Conservation (phyloP, 1,140 invertebrate species). For the Araneus ventricosus region DNA sequence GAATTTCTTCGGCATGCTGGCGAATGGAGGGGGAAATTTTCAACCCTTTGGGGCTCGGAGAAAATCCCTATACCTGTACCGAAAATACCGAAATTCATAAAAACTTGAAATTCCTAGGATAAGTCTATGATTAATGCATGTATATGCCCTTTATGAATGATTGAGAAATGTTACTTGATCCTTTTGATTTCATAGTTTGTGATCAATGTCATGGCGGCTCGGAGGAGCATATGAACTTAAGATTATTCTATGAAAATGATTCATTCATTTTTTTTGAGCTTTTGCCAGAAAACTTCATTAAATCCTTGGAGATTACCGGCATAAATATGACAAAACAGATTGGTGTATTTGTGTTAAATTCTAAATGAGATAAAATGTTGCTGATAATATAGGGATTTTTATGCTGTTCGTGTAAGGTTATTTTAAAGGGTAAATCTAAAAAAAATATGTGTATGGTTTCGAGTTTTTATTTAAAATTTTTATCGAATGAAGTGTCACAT, state of each 20-base stretch:
- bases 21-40: neutral
- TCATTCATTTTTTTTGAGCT: slow-evolving; percentile 1
- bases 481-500: neutral
- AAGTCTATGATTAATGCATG: no score
- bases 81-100: neutral
- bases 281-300: neutral
- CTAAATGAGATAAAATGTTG: neutral
- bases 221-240: neutral
- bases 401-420: neutral
- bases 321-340: neutral
- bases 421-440: neutral
- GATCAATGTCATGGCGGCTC: no score
- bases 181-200: neutral
- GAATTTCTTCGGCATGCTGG: neutral
- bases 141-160: no score
- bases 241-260: neutral
- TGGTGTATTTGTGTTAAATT: neutral
- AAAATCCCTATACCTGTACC: neutral
- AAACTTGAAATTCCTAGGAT: neutral
- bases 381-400: neutral
- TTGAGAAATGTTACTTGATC: neutral
- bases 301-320: neutral
- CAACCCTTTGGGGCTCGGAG: neutral
- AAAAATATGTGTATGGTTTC: no score
- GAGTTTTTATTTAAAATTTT: no score